These are phyloP conservation scores for Hydra vulgaris DNA, from an alignment of 30 jellyfish, hydroid and myxozoan genomes.

Conservation along the genomic window DNA sequence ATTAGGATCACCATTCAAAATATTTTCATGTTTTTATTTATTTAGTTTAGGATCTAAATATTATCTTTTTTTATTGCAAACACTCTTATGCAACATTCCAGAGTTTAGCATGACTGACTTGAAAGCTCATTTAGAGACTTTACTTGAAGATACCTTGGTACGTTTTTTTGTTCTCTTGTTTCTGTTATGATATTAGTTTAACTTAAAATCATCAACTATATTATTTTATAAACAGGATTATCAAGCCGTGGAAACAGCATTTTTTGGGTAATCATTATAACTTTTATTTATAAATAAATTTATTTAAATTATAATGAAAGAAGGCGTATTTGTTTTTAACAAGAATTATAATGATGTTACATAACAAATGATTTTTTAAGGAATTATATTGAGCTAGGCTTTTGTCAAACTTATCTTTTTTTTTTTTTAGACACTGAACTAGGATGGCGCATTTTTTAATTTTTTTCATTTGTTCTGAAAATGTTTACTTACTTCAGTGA, in stretches of 20 bases:
- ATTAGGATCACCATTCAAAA: no score
- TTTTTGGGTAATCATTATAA: conserved; percentile 51
- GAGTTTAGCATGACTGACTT: conserved; percentile 40
- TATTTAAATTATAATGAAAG: neutral
- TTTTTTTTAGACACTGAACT: no score
- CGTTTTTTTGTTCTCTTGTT: neutral
- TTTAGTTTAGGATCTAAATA: no score
- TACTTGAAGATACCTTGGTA: conserved; percentile 59
- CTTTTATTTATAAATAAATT: neutral
- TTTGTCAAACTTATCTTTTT: no score
- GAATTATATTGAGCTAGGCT: no score
- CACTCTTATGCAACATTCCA: no score
- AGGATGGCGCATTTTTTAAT: no score
- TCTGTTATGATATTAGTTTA: neutral
- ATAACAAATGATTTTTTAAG: no score
- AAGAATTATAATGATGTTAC: neutral
- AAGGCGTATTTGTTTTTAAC: neutral
- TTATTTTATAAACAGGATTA: conserved; percentile 24
- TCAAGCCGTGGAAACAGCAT: conserved; percentile 66
- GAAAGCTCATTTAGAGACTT: conserved; percentile 58
- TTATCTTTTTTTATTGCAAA: no score
- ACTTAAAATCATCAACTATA: neutral
- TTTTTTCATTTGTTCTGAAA: no score
- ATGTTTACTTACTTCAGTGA: no score
- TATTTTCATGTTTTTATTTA: no score